Evolutionary conservation across 2,888 invertebrate genomes (phyloP).

Genomic region (Sussaba pulchella): DNA sequence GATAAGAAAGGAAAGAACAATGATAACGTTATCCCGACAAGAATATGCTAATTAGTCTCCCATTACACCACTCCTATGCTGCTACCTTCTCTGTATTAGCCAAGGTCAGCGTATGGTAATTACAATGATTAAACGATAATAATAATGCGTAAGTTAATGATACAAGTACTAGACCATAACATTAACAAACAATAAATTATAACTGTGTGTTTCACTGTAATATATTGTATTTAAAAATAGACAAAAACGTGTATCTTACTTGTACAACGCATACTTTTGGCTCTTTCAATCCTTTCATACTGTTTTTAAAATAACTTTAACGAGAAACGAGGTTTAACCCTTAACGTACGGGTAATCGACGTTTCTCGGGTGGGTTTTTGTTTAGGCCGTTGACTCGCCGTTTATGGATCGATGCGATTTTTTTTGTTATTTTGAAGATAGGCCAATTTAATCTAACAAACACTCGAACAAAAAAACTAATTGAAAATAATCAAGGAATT

Average conservation of each 20-base stretch:
- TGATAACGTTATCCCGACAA: conserved; percentile 54
- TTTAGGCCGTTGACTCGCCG: neutral
- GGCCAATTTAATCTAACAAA: neutral
- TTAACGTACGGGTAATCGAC: neutral
- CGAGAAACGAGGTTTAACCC: conserved; percentile 12
- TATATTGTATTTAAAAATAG: conserved; percentile 76
- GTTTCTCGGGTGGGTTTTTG: neutral
- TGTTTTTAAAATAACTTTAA: conserved; percentile 23
- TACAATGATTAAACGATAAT: conserved; percentile 73
- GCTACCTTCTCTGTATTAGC: conserved; percentile 78
- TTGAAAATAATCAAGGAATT: no score
- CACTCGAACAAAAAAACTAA: neutral
- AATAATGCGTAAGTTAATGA: no score
- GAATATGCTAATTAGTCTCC: conserved; percentile 80
- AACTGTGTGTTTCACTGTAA: conserved; percentile 84
- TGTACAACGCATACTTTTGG: conserved; percentile 55
- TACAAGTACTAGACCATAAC: conserved; percentile 78
- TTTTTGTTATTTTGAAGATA: conserved; percentile 22
- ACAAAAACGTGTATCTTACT: conserved; percentile 68
- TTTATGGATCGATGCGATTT: neutral
- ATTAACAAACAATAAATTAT: conserved; percentile 83
- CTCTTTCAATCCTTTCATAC: conserved; percentile 30
- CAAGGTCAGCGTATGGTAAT: conserved; percentile 74
- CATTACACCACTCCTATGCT: conserved; percentile 79
- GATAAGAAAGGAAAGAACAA: conserved; percentile 40